Conservation (phyloP, 2,888 invertebrate genomes). For the Yponomeuta evonymella region DNA sequence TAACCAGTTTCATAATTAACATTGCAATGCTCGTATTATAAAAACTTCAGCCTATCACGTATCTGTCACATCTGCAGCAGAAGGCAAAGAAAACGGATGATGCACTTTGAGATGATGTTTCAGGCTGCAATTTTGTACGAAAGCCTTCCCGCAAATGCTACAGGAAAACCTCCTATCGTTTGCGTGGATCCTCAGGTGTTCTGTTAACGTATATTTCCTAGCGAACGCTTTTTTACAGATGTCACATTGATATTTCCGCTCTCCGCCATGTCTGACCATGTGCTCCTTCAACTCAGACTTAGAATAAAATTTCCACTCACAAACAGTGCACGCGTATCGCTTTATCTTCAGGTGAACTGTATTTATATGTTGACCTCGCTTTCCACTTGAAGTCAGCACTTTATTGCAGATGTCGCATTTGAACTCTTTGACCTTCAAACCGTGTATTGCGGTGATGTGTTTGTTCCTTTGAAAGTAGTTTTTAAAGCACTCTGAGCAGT, state of each 20-base stretch:
- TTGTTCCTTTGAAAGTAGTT: slow-evolving; percentile 66
- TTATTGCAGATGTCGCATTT: slow-evolving; percentile 58
- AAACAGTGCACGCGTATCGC: slow-evolving; percentile 60
- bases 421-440: slow-evolving; percentile 58
- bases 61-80: slow-evolving; percentile 23
- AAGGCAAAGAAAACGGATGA: slow-evolving; percentile 34
- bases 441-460: slow-evolving; percentile 52
- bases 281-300: slow-evolving; percentile 73
- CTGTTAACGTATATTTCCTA: slow-evolving; percentile 58
- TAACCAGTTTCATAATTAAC: background rate
- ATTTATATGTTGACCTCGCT: slow-evolving; percentile 51
- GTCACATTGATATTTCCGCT: slow-evolving; percentile 64
- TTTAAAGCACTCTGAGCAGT: slow-evolving; percentile 55
- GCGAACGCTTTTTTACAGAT: slow-evolving; percentile 71
- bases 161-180: slow-evolving; percentile 60
- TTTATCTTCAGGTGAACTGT: slow-evolving; percentile 65
- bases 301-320: slow-evolving; percentile 73
- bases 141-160: slow-evolving; percentile 49
- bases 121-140: slow-evolving; percentile 60
- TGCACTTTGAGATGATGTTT: slow-evolving; percentile 59
- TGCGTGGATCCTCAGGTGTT: slow-evolving; percentile 63
- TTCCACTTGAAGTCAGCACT: slow-evolving; percentile 57
- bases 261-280: slow-evolving; percentile 70
- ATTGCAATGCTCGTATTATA: background rate
- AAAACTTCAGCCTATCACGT: background rate